A percentile compares a stretch with the other conserved stretches of the same genome.
Conservation (phyloP, 2,797 vertebrate species). For the Moxostoma hubbsi region DNA sequence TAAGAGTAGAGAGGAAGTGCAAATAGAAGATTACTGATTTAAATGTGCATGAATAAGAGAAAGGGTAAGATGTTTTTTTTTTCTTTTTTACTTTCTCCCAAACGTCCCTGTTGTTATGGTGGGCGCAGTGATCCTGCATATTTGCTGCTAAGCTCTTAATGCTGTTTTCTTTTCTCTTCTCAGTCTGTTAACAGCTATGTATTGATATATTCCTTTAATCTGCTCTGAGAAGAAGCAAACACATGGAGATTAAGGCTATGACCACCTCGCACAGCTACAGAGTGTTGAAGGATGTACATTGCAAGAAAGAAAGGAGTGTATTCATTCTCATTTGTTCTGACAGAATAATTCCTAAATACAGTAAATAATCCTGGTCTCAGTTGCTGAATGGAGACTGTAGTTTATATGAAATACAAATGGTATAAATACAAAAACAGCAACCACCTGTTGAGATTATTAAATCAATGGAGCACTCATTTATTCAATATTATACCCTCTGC, state of each 20-base stretch:
- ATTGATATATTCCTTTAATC: slow-evolving; percentile 49
- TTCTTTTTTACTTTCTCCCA: slow-evolving; percentile 7
- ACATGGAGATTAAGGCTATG: slow-evolving; percentile 42
- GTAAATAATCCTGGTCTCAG: slow-evolving; percentile 25
- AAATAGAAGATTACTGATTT: not conserved
- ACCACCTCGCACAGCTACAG: slow-evolving; percentile 21
- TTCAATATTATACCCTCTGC: slow-evolving; percentile 41
- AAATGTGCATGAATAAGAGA: slow-evolving; percentile 5
- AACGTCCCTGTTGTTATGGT: slow-evolving; percentile 23
- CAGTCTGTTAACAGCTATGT: slow-evolving; percentile 52
- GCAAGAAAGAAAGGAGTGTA: slow-evolving; percentile 19
- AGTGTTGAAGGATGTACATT: slow-evolving; percentile 33
- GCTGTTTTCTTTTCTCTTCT: slow-evolving; percentile 43
- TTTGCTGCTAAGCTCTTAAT: slow-evolving; percentile 42
- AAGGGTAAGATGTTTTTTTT: not conserved
- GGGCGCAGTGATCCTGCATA: slow-evolving; percentile 43
- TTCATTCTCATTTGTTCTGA: not conserved
- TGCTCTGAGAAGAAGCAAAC: slow-evolving; percentile 43
- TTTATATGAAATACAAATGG: slow-evolving; percentile 22
- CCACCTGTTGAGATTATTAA: slow-evolving; percentile 46
- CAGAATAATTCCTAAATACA: not conserved
- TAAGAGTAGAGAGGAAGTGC: not conserved
- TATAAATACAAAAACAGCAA: slow-evolving; percentile 17
- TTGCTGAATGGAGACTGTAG: slow-evolving; percentile 11
- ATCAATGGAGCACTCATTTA: slow-evolving; percentile 56